These are phyloP conservation scores for Atlantisia rogersi DNA, from an alignment of 2,113 vertebrate species.

Conservation along the genomic window DNA sequence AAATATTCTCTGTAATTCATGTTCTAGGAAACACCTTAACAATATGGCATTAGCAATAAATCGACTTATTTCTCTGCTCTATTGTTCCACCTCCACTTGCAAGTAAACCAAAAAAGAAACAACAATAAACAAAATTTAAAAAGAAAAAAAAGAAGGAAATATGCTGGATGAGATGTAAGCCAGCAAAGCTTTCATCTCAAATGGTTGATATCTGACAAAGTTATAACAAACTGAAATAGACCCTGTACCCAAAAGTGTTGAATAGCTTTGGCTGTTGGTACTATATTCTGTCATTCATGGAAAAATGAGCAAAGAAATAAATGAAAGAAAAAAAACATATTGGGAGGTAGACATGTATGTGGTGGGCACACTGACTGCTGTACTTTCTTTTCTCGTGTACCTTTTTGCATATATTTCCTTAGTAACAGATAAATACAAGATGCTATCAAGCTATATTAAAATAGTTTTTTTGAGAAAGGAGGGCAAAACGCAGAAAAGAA, in stretches of 20 bases:
- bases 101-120: neutral
- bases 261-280: neutral
- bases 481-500: conserved; percentile 10
- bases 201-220: neutral
- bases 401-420: neutral
- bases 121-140: neutral
- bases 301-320: neutral
- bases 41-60: neutral
- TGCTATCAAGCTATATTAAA: conserved; percentile 19
- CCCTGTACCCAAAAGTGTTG: neutral
- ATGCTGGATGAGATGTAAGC: neutral
- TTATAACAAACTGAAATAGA: neutral
- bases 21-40: neutral
- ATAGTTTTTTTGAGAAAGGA: neutral
- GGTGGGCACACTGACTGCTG: neutral
- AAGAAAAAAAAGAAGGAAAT: neutral
- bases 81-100: neutral
- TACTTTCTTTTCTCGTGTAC: neutral
- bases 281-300: neutral
- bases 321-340: neutral
- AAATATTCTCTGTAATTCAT: neutral
- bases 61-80: neutral
- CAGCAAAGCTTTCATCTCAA: neutral
- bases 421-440: conserved; percentile 39
- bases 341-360: neutral